phyloP scores from a whole-genome alignment of 1,140 invertebrate species.

The Ylistrum balloti region DNA sequence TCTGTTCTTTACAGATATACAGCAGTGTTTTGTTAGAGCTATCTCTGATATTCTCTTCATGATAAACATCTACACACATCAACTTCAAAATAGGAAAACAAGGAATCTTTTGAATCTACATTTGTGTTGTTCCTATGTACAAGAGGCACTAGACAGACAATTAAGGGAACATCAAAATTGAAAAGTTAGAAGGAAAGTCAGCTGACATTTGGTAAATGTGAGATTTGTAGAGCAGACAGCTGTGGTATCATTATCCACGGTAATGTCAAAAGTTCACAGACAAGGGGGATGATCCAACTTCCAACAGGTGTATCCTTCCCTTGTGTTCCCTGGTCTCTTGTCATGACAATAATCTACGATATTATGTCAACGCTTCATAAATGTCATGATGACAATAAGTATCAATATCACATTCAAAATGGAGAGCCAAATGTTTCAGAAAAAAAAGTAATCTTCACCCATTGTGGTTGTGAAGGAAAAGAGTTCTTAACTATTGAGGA shows the following conservation, averaged over 20 bases:
- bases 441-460: too few species aligned
- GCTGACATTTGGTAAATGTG: neutral
- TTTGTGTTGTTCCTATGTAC: neutral
- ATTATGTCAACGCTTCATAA: too few species aligned
- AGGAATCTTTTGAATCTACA: neutral
- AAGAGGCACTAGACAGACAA: neutral
- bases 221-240: neutral
- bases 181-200: neutral
- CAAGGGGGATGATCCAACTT: neutral
- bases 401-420: too few species aligned
- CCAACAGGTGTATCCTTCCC: too few species aligned
- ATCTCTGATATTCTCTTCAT: neutral
- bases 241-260: neutral
- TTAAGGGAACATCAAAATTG: neutral
- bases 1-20: neutral
- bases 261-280: slow-evolving; percentile 25
- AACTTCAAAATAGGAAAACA: neutral
- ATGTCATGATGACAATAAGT: too few species aligned
- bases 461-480: too few species aligned
- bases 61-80: slow-evolving; percentile 1
- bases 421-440: too few species aligned
- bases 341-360: too few species aligned
- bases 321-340: too few species aligned
- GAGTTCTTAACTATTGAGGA: too few species aligned
- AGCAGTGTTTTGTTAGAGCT: neutral